Evolutionary conservation across 1,140 invertebrate species (phyloP), one percentile per base, ranked within the genome.

Genomic region (Gryllus bimaculatus): DNA sequence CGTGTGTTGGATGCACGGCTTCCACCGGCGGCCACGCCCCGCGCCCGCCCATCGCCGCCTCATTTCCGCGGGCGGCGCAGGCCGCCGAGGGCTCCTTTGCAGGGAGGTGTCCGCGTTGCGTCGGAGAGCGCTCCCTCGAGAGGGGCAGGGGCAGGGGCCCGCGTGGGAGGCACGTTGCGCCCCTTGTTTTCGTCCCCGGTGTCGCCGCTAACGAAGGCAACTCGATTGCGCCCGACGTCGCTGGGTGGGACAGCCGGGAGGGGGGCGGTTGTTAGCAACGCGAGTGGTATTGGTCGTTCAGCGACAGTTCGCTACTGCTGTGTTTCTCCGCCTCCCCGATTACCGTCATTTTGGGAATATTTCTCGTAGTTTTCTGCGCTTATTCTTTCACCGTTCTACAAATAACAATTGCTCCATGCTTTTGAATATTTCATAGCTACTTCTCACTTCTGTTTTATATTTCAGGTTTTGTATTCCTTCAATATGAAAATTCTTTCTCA

Each of bases 161-260:
- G 54, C 18, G 54, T 54, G 49, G 15, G 49, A 54, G 49, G 8
- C 8, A 8, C 49, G 49, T 54, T 15, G 49, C 54, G 10, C 54
- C 10, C 2, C 54, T 66, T 66, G 54, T 7, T 66, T 66, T 66
- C 54, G 54, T 66, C 2, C 10, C 54, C 18, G 54, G 54, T 18
- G 54, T 66, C 54, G 54, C 54, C 54, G 54, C 54, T 66, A 66
- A 66, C 54, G 54, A 66, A 66, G 54, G 54, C 54, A 66, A 66
- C 54, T 66, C 10, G 54, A 66, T 66, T 66, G 54, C 54, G 26
- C 26, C 1, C 26, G 26, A 39, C 26, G 26, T 39, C 26, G 26
- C 26, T 39, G 1, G 5, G 5, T 5, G 26, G 18, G 54, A 13
- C 10, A 10, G 54, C 2, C 54, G 7, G 1, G 10, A 7, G 10